These are phyloP conservation scores for Yasuhikotakia modesta DNA, from an alignment of 2,797 vertebrate genomes.

Conservation along the genomic window DNA sequence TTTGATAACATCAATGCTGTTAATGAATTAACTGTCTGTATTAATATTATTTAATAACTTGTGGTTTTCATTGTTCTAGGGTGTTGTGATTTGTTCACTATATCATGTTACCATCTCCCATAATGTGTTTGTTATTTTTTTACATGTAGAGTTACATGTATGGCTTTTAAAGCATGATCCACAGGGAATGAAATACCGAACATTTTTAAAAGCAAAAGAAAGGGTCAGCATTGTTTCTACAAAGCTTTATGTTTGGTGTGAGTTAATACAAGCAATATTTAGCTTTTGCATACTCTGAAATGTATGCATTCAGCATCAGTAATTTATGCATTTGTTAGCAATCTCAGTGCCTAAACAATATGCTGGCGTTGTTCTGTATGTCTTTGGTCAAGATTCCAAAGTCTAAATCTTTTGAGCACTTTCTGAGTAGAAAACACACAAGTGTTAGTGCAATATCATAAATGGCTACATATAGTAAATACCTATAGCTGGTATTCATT, in stretches of 20 bases:
- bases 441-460: conserved; percentile 24
- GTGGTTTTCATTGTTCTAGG: conserved; percentile 26
- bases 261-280: conserved; percentile 51
- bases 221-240: background rate
- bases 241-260: conserved; percentile 27
- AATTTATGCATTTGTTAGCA: conserved; percentile 44
- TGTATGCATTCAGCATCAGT: conserved; percentile 47
- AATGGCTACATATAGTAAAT: background rate
- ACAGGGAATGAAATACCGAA: background rate
- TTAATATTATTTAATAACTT: conserved; percentile 1
- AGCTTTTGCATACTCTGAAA: conserved; percentile 44
- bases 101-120: too few species aligned
- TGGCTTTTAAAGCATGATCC: background rate
- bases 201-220: background rate
- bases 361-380: conserved; percentile 61
- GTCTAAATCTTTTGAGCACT: conserved; percentile 40
- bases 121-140: background rate
- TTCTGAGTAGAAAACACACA: conserved; percentile 11
- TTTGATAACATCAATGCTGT: conserved; percentile 36
- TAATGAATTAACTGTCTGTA: conserved; percentile 24
- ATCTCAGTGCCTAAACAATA: conserved; percentile 60
- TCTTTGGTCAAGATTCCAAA: conserved; percentile 27
- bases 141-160: background rate
- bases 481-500: background rate
- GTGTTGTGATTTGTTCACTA: conserved; percentile 15